Evolutionary conservation across 1,140 invertebrate genomes (phyloP), one percentile per base, ranked within the genome.

Genomic region (Drosophila mojavensis): DNA sequence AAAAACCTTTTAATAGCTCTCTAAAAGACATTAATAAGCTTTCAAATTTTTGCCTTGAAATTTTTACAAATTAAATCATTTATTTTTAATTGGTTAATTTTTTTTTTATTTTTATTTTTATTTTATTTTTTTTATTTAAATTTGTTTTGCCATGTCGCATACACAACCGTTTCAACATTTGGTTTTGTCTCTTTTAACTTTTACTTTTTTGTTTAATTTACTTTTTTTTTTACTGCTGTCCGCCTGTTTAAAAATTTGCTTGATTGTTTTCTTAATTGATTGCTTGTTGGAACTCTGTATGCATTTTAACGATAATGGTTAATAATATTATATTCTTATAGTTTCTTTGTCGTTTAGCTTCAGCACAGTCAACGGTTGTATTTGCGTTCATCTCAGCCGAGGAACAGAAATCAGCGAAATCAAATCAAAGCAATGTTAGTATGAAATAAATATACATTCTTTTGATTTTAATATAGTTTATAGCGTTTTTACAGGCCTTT

Each of bases 181-280:
- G 45, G 39, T 64, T 80, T 79, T 62, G 39, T 39, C 69, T 60
- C 54, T 48, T 39, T 50, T 77, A 75, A 68, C 51, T 56, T 59
- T 64, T 62, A 69, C 71, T 60, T 48, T n/a, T 17, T 48, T 51
- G 20, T 51, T 51, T 6, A 1, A 36, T 36, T 24, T 24, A 24
- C 33, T 30, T 1, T 28, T 33, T 53, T 56, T 63, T 36, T 20
- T 17, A 11, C 11, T 13, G 39, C 56, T 28, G 39, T 26, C 26
- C 26, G 26, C n/a, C 50, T 47, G 11, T 74, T 73, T 53, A 51
- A 62, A 77, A 73, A 73, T 74, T 70, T 75, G 17, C 70, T 85
- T 86, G 83, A 86, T 89, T 88, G 83, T 86, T 89, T 77, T 79
- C 68, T 61, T 72, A 89, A 72, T 83, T 88, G 83, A 88, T 88